phyloP scores from a whole-genome alignment of 2,888 invertebrate genomes.

The Caenorhabditis sp. region DNA sequence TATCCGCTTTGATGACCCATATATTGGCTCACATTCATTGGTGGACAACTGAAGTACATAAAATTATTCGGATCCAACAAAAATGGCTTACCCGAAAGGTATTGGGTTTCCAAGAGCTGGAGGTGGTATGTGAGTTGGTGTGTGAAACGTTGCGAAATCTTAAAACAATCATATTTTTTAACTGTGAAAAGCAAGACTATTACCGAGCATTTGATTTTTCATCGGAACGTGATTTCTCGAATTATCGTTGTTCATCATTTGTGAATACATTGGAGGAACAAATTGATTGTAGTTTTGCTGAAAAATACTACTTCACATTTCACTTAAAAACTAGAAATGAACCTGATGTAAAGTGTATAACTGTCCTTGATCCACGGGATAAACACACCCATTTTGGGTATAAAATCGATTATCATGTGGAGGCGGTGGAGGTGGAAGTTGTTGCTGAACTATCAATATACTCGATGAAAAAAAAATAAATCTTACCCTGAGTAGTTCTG shows the following conservation, averaged over 20 bases:
- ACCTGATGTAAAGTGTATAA: no score
- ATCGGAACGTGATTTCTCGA: background rate
- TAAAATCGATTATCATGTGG: background rate
- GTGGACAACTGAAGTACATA: conserved; percentile 24
- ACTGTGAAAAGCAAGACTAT: no score
- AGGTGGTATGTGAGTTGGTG: conserved; percentile 1
- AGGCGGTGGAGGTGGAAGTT: background rate
- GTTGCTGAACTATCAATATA: background rate
- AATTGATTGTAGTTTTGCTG: background rate
- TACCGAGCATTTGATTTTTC: no score
- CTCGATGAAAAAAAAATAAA: background rate
- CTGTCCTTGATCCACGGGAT: no score
- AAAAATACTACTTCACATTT: no score
- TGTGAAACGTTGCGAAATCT: background rate
- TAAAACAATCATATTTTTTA: no score
- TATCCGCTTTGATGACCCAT: conserved; percentile 18
- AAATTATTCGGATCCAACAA: background rate
- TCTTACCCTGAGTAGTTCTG: background rate
- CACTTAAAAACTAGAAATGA: no score
- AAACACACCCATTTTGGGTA: background rate
- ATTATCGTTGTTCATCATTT: background rate
- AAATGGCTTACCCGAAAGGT: conserved; percentile 25
- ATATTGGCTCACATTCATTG: conserved; percentile 21
- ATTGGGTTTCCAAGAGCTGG: conserved; percentile 17
- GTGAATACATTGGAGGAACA: background rate